These are phyloP conservation scores for Ostrea edulis DNA, from an alignment of 1,140 invertebrate genomes.

Conservation along the genomic window DNA sequence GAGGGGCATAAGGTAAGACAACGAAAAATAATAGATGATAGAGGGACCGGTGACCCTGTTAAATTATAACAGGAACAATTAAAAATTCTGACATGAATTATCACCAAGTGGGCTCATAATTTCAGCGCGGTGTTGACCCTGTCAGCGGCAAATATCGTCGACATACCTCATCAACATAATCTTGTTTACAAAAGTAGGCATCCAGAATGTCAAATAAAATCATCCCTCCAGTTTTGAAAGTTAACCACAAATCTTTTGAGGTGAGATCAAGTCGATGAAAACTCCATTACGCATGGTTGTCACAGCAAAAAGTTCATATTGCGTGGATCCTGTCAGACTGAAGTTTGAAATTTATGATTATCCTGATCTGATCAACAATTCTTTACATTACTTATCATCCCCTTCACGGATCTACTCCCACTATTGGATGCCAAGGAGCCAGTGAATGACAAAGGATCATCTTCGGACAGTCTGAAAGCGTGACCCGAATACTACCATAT, in stretches of 20 bases:
- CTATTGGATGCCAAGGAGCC: slow-evolving; percentile 2
- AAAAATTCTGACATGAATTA: slow-evolving; percentile 38
- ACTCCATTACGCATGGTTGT: background rate
- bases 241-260: background rate
- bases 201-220: background rate
- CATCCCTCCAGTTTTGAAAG: background rate
- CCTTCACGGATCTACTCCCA: background rate
- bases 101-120: background rate
- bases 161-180: slow-evolving; percentile 28
- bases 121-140: slow-evolving; percentile 15
- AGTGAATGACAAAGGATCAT: background rate
- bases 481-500: background rate
- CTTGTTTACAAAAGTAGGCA: slow-evolving; percentile 18
- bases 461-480: background rate
- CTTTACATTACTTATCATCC: background rate
- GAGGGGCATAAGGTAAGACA: slow-evolving; percentile 17
- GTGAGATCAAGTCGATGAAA: background rate
- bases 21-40: background rate
- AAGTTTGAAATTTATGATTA: background rate
- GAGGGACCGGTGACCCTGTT: background rate
- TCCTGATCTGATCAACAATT: background rate
- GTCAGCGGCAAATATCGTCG: background rate
- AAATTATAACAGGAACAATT: slow-evolving; percentile 13
- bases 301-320: slow-evolving; percentile 1
- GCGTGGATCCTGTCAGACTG: background rate